Evolutionary conservation across 2,888 invertebrate genomes (phyloP), one percentile per base, ranked within the genome.

Genomic region (Acanthosepion esculentum): DNA sequence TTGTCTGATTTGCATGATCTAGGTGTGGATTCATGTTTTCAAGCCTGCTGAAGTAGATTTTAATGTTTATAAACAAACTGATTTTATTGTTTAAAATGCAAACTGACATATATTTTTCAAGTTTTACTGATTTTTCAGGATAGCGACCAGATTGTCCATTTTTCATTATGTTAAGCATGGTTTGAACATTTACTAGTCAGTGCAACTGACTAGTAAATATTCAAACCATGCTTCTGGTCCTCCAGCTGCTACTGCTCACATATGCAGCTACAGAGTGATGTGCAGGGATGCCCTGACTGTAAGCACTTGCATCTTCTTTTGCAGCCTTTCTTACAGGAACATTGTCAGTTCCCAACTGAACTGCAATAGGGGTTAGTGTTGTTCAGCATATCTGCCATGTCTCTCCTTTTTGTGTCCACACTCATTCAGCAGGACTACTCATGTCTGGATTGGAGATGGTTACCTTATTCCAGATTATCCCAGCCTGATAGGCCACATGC

Each of bases 401-500:
- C 41, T 94, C 92, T 92, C 94, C 94, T 48, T 91, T 94, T 91
- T 92, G 20, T 18, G 55, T 78, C 95, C 95, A 95, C 26, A 91
- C 94, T 93, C 94, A 94, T 18, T 94, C 93, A 53, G 95, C 55
- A 48, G 94, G 95, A 78, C 48, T 33, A 0, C 26, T 50, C 26
- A 55, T 93, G 59, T n/a, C 94, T 50, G 94, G 91, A 23, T 91
- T 78, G 41, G 50, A 93, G 48, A 26, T 12, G n/a, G 91, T 94
- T 48, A 94, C 55, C 59, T 95, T 95, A 29, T 94, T 59, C 95
- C 93, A 95, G 33, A 94, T 94, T 53, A 26, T 53, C 91, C 94
- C 95, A 53, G 94, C 94, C 94, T 94, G 94, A 41, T 95, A 95
- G 91, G 94, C 95, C 33, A 94, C 95, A 78, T 94, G 95, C 94